A percentile compares a stretch with the other conserved stretches of the same genome.
Evolutionary conservation across 2,888 invertebrate genomes (phyloP).

Genomic region (Orthosia incerta): DNA sequence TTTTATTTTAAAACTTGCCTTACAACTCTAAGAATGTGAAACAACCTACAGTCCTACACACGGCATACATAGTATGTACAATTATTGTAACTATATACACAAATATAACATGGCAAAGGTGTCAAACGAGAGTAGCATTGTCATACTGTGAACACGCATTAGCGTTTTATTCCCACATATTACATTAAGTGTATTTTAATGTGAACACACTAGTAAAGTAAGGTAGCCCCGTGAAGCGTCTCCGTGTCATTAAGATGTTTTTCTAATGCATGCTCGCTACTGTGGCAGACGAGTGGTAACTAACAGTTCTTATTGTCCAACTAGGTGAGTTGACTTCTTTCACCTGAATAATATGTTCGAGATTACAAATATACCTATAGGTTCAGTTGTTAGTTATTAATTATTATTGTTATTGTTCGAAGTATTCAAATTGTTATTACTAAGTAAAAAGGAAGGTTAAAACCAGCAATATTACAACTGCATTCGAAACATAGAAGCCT

Average conservation of each 20-base stretch:
- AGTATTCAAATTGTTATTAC: slow-evolving; percentile 34
- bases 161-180: slow-evolving; percentile 60
- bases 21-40: slow-evolving; percentile 84
- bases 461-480: slow-evolving; percentile 51
- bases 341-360: slow-evolving; percentile 63
- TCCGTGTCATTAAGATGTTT: slow-evolving; percentile 42
- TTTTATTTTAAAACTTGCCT: slow-evolving; percentile 80
- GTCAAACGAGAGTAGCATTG: slow-evolving; percentile 73
- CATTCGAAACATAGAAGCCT: slow-evolving; percentile 61
- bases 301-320: slow-evolving; percentile 83
- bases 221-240: slow-evolving; percentile 1
- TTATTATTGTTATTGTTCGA: slow-evolving; percentile 41
- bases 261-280: slow-evolving; percentile 71
- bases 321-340: slow-evolving; percentile 68
- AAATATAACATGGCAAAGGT: slow-evolving; percentile 82
- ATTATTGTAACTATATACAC: slow-evolving; percentile 86
- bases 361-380: slow-evolving; percentile 56
- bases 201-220: slow-evolving; percentile 27
- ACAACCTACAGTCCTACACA: slow-evolving; percentile 87
- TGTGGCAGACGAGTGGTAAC: slow-evolving; percentile 82
- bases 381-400: slow-evolving; percentile 46
- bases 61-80: slow-evolving; percentile 90
- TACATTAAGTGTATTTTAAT: slow-evolving; percentile 42
- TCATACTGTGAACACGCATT: slow-evolving; percentile 73
- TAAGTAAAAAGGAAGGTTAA: slow-evolving; percentile 32